Conservation (phyloP, 2,888 invertebrate species). For the Acrobasis consociella region DNA sequence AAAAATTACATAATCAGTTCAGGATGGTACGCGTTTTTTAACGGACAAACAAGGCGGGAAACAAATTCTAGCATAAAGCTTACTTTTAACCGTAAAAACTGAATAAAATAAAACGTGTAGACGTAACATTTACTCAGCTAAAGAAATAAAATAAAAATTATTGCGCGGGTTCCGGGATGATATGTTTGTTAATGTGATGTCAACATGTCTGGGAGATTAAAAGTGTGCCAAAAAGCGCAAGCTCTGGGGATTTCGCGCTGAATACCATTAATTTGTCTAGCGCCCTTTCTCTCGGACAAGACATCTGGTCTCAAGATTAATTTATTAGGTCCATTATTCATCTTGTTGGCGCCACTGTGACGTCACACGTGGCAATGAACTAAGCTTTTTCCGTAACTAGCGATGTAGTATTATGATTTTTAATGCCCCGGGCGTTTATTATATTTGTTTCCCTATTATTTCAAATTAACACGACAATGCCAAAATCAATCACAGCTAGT, state of each 20-base stretch:
- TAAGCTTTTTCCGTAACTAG: slow-evolving; percentile 41
- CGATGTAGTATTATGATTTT: no score
- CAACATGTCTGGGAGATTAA: background rate
- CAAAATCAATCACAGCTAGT: no score
- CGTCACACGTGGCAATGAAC: slow-evolving; percentile 48
- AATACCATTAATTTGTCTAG: slow-evolving; percentile 48
- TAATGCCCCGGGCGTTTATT: no score
- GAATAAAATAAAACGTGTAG: slow-evolving; percentile 24
- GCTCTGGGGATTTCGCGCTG: background rate
- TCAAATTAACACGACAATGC: no score
- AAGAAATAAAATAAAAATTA: slow-evolving; percentile 37
- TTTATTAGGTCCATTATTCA: slow-evolving; percentile 59
- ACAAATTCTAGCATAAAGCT: background rate
- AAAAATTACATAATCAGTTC: no score
- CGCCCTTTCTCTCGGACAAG: slow-evolving; percentile 43
- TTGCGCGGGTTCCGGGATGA: slow-evolving; percentile 24
- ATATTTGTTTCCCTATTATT: no score
- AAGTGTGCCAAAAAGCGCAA: slow-evolving; percentile 15
- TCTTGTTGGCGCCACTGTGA: slow-evolving; percentile 39
- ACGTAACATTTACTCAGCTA: slow-evolving; percentile 34
- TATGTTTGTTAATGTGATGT: background rate
- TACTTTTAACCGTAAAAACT: background rate
- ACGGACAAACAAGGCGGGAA: background rate
- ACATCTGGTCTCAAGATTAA: slow-evolving; percentile 57
- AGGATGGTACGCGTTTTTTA: background rate